phyloP scores from a whole-genome alignment of 2,888 invertebrate genomes.

The Theretra japonica region DNA sequence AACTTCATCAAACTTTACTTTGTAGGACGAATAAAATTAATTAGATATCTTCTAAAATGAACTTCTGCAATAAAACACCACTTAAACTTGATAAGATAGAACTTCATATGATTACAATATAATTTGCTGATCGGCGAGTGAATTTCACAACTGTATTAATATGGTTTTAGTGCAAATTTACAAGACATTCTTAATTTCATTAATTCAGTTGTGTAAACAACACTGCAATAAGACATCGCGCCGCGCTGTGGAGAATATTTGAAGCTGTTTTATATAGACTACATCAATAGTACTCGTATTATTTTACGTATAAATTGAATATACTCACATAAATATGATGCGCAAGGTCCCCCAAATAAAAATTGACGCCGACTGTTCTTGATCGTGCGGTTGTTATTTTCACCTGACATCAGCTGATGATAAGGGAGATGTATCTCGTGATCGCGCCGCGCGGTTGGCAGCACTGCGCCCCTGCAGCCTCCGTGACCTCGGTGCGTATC shows the following conservation, averaged over 20 bases:
- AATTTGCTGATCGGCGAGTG: background rate
- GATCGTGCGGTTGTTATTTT: slow-evolving; percentile 58
- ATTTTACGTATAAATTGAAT: background rate
- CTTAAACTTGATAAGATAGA: too few species aligned
- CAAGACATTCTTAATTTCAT: background rate
- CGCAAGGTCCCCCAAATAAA: slow-evolving; percentile 44
- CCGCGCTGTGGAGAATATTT: too few species aligned
- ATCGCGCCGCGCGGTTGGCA: slow-evolving; percentile 72
- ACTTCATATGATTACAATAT: too few species aligned
- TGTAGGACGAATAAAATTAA: too few species aligned
- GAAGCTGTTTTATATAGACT: too few species aligned
- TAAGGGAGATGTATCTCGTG: slow-evolving; percentile 82
- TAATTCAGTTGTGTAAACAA: slow-evolving; percentile 7
- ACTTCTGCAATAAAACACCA: too few species aligned
- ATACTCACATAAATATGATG: slow-evolving; percentile 54
- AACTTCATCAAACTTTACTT: too few species aligned
- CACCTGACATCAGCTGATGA: slow-evolving; percentile 76
- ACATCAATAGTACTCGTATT: background rate
- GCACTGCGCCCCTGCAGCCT: slow-evolving; percentile 75
- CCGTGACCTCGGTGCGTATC: slow-evolving; percentile 57
- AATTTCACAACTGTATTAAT: slow-evolving; percentile 5
- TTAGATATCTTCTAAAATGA: too few species aligned
- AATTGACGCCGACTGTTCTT: slow-evolving; percentile 49
- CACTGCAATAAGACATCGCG: background rate
- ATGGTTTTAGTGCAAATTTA: background rate